Evolutionary conservation across 2,888 invertebrate genomes (phyloP).

Genomic region (Serripes groenlandicus): DNA sequence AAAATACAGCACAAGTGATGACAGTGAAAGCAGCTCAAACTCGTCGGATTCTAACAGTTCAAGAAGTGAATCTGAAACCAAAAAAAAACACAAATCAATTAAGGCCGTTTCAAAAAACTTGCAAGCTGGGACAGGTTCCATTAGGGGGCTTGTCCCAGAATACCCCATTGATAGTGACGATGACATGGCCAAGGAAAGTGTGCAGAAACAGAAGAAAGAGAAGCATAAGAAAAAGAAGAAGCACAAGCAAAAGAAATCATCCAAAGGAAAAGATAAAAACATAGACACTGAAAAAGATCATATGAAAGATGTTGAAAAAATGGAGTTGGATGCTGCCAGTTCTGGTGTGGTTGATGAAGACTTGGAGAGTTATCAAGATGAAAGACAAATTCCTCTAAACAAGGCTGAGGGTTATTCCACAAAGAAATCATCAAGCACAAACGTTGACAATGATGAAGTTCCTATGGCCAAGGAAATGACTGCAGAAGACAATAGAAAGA

Average conservation of each 20-base stretch:
- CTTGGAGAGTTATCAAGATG: background rate
- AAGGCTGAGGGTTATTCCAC: no score
- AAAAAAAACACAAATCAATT: constrained; percentile 35
- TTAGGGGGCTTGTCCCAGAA: constrained; percentile 68
- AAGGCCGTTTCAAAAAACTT: constrained; percentile 68
- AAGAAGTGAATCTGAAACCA: constrained; percentile 40
- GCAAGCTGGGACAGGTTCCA: constrained; percentile 68
- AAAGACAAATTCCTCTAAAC: no score
- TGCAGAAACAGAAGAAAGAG: constrained; percentile 22
- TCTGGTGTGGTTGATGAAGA: background rate
- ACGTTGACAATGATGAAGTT: no score
- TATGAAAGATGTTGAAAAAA: background rate
- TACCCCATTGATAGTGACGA: constrained; percentile 53
- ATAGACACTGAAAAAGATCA: background rate
- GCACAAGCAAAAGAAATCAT: constrained; percentile 15
- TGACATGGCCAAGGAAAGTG: constrained; percentile 6
- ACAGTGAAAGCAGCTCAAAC: constrained; percentile 43
- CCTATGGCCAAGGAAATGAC: no score
- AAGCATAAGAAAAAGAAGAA: constrained; percentile 45
- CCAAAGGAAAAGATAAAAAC: background rate
- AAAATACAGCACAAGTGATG: constrained; percentile 36
- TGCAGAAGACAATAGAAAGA: no score
- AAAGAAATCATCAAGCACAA: no score
- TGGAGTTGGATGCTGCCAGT: background rate
- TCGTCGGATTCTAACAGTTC: constrained; percentile 46